Evolutionary conservation across 2,797 vertebrate genomes (phyloP), one percentile per base, ranked within the genome.

Genomic region (Manis crassicaudata): DNA sequence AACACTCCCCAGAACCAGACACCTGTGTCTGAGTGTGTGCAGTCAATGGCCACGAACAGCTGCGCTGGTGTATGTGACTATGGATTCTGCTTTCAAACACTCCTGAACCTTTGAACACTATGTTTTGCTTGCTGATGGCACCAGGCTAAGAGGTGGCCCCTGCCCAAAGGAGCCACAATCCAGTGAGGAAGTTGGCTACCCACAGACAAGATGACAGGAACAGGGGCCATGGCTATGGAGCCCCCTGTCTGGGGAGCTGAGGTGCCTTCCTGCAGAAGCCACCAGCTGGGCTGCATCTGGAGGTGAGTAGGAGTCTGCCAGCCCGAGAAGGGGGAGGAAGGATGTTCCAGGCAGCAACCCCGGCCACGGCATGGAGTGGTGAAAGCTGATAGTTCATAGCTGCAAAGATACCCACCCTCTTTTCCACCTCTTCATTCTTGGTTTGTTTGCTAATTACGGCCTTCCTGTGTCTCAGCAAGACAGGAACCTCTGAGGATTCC

Each of bases 261-360:
- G 90, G 52, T 52, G 60, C 68, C 63, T 75, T 91, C 25, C 3
- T 1, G 6, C 16, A 54, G 62, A 85, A 70, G 77, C 56, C 90
- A 56, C 80, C 96, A 97, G 96, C 95, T 96, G 93, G 96, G 96
- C 92, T 86, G 63, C 96, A 95, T 90, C 88, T 95, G 92, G 90
- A 67, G 79, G 46, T 65, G 88, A 94, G 96, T 72, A n/a, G 97
- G 92, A 94, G 92, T 83, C 43, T 88, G 73, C 89, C 5, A 79
- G 46, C 79, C 92, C 88, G 73, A 50, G 70, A 35, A 20, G 43
- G 7, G 43, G 67, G 25, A 77, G 80, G 72, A 68, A 52, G 92
- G 85, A 8, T 88, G 85, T 67, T 80, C 56, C 90, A 92, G 87
- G 92, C 52, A 87, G 70, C 29, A 7, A 76, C 93, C 90, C 3